phyloP scores from a whole-genome alignment of 2,888 invertebrate species.

The Thymelicus sylvestris region DNA sequence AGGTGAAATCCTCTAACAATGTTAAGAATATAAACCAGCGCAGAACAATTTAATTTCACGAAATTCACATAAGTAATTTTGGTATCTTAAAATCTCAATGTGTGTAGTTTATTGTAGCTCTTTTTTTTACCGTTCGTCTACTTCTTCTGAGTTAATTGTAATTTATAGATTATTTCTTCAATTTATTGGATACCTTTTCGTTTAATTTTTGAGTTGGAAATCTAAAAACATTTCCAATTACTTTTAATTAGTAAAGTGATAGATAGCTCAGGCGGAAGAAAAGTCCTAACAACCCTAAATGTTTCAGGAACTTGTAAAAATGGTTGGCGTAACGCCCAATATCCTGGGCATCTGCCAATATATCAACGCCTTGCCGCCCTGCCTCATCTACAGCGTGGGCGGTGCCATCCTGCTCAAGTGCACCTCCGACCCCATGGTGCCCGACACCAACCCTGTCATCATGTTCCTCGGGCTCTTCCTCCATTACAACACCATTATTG shows the following conservation, averaged over 20 bases:
- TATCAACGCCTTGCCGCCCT: slow-evolving; percentile 84
- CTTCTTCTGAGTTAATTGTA: no score
- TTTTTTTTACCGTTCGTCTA: no score
- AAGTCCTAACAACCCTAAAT: not conserved
- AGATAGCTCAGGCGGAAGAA: not conserved
- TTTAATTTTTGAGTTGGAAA: no score
- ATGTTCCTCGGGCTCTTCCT: slow-evolving; percentile 85
- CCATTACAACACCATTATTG: slow-evolving; percentile 84
- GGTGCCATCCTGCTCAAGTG: slow-evolving; percentile 67
- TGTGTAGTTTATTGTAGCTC: no score
- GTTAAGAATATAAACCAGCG: no score
- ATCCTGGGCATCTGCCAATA: slow-evolving; percentile 88
- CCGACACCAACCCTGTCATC: slow-evolving; percentile 77
- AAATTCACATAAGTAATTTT: no score
- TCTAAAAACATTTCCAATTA: no score
- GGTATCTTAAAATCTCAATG: no score
- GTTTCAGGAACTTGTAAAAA: slow-evolving; percentile 89
- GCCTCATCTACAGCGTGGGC: slow-evolving; percentile 76
- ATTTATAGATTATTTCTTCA: no score
- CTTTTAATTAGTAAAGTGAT: no score
- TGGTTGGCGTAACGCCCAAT: slow-evolving; percentile 89
- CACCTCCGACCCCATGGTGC: slow-evolving; percentile 73
- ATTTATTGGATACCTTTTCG: no score
- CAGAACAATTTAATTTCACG: no score
- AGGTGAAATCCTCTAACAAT: slow-evolving; percentile 45